phyloP scores from a whole-genome alignment of 2,797 vertebrate genomes.

The Naso thynnoides region DNA sequence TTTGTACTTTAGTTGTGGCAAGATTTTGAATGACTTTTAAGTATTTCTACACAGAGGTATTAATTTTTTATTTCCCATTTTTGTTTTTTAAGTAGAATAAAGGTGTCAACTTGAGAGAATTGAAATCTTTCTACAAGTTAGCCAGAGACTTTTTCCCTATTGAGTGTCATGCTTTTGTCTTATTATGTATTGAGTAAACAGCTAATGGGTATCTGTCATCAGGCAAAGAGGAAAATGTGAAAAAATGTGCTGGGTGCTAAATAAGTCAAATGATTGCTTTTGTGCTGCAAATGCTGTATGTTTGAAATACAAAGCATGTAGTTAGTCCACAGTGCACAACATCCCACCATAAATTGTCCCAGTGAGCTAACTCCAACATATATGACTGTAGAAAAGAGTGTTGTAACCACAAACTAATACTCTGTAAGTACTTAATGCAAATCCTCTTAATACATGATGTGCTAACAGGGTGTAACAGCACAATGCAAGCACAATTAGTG shows the following conservation, averaged over 20 bases:
- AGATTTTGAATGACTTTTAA: too few relatives aligned
- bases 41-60: too few relatives aligned
- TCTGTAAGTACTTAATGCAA: slow-evolving; percentile 39
- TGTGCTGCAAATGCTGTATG: not conserved
- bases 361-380: not conserved
- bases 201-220: not conserved
- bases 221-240: not conserved
- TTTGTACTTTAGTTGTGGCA: not conserved
- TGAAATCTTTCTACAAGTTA: not conserved
- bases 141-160: not conserved
- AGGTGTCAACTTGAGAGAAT: slow-evolving; percentile 3
- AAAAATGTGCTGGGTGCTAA: not conserved
- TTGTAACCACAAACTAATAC: slow-evolving; percentile 9
- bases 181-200: not conserved
- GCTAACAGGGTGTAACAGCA: slow-evolving; percentile 45
- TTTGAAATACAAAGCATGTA: slow-evolving; percentile 38
- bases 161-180: not conserved
- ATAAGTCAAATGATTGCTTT: slow-evolving; percentile 14
- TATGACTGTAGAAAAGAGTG: slow-evolving; percentile 10
- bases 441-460: slow-evolving; percentile 55
- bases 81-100: not conserved
- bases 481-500: not conserved
- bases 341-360: not conserved
- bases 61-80: too few relatives aligned
- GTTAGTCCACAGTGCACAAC: not conserved